Conservation (phyloP, 2,113 vertebrate genomes). For the Todiramphus saurophagus region DNA sequence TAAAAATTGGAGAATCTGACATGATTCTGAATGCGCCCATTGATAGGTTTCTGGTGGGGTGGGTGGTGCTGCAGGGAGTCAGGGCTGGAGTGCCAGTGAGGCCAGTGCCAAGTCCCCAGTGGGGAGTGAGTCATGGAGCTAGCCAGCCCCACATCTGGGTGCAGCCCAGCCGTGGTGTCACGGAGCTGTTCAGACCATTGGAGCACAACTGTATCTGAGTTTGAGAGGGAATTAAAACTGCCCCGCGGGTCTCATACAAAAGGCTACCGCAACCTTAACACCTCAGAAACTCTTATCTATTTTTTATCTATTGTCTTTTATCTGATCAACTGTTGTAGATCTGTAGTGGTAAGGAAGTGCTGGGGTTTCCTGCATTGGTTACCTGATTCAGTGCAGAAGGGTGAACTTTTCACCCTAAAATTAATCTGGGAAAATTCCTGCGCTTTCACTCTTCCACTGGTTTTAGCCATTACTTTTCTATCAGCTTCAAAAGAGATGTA, state of each 20-base stretch:
- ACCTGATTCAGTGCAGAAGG: neutral
- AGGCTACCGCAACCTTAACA: neutral
- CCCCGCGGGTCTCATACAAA: neutral
- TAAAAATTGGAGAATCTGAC: neutral
- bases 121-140: neutral
- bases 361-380: neutral
- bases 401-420: neutral
- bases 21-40: neutral
- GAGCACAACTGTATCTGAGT: rapidly evolving
- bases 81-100: rapidly evolving
- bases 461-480: neutral
- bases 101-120: neutral
- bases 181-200: neutral
- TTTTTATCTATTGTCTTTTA: neutral
- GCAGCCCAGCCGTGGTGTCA: rapidly evolving
- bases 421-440: neutral
- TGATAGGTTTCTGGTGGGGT: neutral
- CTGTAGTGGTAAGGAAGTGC: neutral
- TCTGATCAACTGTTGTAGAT: neutral
- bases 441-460: neutral
- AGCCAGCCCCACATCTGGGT: neutral
- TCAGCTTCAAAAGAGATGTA: neutral
- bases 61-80: neutral
- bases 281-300: neutral
- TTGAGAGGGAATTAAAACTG: neutral